phyloP scores from a whole-genome alignment of 2,797 vertebrate species.

The Chelonia mydas region DNA sequence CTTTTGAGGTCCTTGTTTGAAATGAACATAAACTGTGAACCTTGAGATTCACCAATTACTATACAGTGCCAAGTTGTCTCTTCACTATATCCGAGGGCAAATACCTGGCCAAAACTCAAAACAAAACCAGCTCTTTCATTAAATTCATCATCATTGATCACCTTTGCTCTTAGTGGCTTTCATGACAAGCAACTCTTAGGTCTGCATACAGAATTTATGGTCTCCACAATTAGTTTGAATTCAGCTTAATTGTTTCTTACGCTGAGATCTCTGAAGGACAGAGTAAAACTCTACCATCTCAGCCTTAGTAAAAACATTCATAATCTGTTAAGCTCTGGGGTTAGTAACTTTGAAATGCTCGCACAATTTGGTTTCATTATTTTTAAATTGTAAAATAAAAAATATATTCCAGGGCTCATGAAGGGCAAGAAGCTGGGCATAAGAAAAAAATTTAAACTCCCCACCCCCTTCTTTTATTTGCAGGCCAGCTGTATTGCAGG shows the following conservation, averaged over 20 bases:
- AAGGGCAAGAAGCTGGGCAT: constrained; percentile 35
- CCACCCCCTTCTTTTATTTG: background rate
- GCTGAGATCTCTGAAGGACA: constrained; percentile 62
- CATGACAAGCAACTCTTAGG: background rate
- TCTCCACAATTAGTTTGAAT: constrained; percentile 49
- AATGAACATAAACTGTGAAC: background rate
- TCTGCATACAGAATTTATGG: constrained; percentile 26
- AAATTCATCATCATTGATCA: background rate
- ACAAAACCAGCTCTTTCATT: background rate
- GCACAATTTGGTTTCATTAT: constrained; percentile 67
- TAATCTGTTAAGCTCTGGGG: constrained; percentile 51
- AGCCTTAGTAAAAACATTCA: constrained; percentile 60
- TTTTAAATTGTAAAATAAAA: constrained; percentile 61
- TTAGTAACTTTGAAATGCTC: constrained; percentile 58
- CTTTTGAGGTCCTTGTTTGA: background rate
- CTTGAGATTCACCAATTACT: background rate
- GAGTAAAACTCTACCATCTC: constrained; percentile 29
- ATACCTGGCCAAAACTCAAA: background rate
- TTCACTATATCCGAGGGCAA: background rate
- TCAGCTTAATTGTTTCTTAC: constrained; percentile 67
- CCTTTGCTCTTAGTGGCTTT: constrained; percentile 18
- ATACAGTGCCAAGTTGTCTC: background rate
- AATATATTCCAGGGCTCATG: constrained; percentile 12
- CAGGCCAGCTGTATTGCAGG: constrained; percentile 43
- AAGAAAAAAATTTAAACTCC: constrained; percentile 44